Evolutionary conservation across 2,797 vertebrate species (phyloP), one percentile per base, ranked within the genome.

Genomic region (Poeciliopsis turneri): DNA sequence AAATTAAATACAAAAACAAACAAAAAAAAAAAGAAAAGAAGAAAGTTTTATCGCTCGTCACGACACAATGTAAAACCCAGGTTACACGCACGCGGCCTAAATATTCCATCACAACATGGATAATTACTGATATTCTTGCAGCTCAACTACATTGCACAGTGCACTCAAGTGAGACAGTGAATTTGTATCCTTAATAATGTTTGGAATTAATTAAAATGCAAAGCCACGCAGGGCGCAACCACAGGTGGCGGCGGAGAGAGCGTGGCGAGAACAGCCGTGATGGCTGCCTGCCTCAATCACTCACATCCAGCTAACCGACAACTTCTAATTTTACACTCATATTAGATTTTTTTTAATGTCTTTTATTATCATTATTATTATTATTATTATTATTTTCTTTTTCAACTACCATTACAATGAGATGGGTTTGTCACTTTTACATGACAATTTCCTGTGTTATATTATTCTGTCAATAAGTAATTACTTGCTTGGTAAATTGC

Each of bases 381-480:
- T 82, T 72, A 84, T 82, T 36, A 36, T 74, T 87, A 86, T 82
- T 72, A 85, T 87, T 88, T 53, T 43, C 41, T 79, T 75, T 89
- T 88, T 81, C 77, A 77, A 76, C 81, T 30, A 53, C 74, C 51
- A 68, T 84, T 88, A 83, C 76, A 84, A 79, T 87, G 78, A 85
- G 77, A 91, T 78, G 77, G 70, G 78, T 89, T 90, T 89, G 77
- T 84, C 81, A 80, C 90, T 92, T 93, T 90, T 55, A 90, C 86
- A 86, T 91, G 86, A 92, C 91, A 93, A 94, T 94, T 95, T 95
- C 89, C 88, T 89, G 86, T 81, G 83, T 93, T 90, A 94, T 92
- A 92, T 93, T 84, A 88, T 88, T 92, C 82, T 93, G 92, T 95
- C 95, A 94, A 95, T 95, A 96, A 94, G 91, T 93, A 94, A 96